A percentile compares a stretch with the other conserved stretches of the same genome.
These are phyloP conservation scores for Dryococelus australis DNA, from an alignment of 2,888 invertebrate species.

Conservation along the genomic window DNA sequence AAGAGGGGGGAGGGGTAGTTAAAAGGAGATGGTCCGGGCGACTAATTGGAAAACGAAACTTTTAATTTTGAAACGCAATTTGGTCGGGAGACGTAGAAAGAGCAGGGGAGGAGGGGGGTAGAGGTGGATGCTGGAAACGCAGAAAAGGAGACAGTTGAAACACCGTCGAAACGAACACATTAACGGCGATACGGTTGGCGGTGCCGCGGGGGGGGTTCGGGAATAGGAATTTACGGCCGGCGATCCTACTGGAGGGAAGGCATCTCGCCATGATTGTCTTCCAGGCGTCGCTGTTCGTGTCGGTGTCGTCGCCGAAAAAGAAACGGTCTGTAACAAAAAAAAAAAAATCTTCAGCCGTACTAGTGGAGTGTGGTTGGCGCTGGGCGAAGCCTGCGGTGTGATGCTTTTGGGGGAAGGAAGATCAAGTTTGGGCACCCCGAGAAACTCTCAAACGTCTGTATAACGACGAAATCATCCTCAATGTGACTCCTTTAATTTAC, in stretches of 20 bases:
- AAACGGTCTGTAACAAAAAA: too few relatives aligned
- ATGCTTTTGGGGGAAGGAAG: too few relatives aligned
- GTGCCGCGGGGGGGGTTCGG: not conserved
- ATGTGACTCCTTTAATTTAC: too few relatives aligned
- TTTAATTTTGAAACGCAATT: conserved; percentile 22
- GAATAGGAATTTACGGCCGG: not conserved
- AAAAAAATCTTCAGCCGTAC: too few relatives aligned
- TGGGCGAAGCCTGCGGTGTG: too few relatives aligned
- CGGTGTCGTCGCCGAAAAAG: too few relatives aligned
- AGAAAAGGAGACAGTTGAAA: not conserved
- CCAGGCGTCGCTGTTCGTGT: too few relatives aligned
- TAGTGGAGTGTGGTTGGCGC: too few relatives aligned
- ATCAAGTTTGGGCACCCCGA: too few relatives aligned
- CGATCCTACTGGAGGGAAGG: not conserved
- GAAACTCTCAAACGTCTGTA: too few relatives aligned
- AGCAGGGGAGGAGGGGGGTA: not conserved
- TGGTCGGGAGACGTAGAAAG: not conserved
- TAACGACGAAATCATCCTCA: too few relatives aligned
- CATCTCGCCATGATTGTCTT: too few relatives aligned
- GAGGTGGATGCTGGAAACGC: not conserved
- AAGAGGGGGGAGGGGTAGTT: conserved; percentile 16
- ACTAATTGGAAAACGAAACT: conserved; percentile 29
- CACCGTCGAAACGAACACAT: not conserved
- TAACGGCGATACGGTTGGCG: not conserved
- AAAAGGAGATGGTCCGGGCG: conserved; percentile 17